Evolutionary conservation across 2,888 invertebrate species (phyloP).

Genomic region (Ophonus ardosiacus): DNA sequence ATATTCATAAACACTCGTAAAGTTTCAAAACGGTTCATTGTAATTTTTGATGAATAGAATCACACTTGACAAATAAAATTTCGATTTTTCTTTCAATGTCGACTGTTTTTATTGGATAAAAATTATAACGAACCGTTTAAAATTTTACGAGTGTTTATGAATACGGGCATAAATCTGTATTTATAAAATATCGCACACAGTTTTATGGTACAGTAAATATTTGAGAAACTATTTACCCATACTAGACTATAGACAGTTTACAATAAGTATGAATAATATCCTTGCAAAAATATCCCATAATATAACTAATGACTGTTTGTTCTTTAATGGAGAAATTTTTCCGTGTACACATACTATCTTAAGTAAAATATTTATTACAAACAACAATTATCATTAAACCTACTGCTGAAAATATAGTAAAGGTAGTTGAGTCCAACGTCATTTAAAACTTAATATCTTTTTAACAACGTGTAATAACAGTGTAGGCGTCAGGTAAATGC

Average conservation of each 20-base stretch:
- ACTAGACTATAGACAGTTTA: neutral
- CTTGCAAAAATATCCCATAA: neutral
- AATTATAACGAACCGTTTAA: too few species aligned
- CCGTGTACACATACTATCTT: neutral
- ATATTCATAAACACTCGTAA: too few species aligned
- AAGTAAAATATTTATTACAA: constrained; percentile 12
- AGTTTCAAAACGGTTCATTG: too few species aligned
- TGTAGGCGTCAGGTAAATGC: constrained; percentile 53
- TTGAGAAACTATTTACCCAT: too few species aligned
- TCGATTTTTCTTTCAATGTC: too few species aligned
- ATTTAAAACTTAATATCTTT: constrained; percentile 59
- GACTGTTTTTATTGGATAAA: too few species aligned
- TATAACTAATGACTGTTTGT: neutral
- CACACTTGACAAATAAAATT: too few species aligned
- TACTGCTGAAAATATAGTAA: constrained; percentile 40
- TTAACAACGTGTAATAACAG: constrained; percentile 59
- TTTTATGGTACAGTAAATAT: too few species aligned
- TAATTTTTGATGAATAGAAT: too few species aligned
- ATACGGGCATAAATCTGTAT: too few species aligned
- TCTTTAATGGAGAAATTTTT: neutral
- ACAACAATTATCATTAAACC: constrained; percentile 25
- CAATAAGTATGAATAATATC: neutral
- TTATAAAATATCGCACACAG: too few species aligned
- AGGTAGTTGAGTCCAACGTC: constrained; percentile 37
- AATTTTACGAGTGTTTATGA: too few species aligned